These are phyloP conservation scores for Oreocharis arfaki DNA, from an alignment of 2,113 vertebrate genomes.

Conservation along the genomic window DNA sequence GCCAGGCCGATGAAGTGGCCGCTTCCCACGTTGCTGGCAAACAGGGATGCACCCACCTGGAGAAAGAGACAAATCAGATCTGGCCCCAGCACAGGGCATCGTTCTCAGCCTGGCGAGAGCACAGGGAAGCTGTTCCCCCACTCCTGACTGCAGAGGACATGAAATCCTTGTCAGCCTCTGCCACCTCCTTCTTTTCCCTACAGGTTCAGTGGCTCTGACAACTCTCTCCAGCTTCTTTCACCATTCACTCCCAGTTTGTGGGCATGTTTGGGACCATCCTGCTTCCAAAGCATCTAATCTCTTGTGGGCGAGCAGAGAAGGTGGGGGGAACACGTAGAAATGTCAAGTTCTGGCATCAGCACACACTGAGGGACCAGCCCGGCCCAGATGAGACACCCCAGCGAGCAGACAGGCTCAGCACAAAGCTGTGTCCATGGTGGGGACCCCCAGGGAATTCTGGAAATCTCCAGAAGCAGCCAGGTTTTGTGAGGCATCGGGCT, in stretches of 20 bases:
- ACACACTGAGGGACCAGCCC: background rate
- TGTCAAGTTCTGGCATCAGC: background rate
- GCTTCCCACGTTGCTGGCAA: constrained; percentile 96
- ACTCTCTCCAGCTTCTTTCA: background rate
- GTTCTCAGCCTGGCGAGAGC: background rate
- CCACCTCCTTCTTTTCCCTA: background rate
- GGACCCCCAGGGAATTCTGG: background rate
- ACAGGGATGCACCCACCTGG: constrained; percentile 92
- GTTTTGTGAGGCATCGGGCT: background rate
- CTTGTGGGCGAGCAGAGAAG: background rate
- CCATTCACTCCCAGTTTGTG: background rate
- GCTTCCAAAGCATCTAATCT: background rate
- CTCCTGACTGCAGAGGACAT: rapidly evolving
- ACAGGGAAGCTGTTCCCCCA: background rate
- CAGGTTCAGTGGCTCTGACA: background rate
- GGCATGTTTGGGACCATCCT: background rate
- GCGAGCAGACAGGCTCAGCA: background rate
- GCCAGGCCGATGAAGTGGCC: constrained; percentile 95
- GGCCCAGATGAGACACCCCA: background rate
- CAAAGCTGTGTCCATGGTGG: rapidly evolving
- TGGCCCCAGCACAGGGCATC: background rate
- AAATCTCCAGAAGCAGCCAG: background rate
- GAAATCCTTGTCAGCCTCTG: background rate
- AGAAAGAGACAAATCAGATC: background rate
- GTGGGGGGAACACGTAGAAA: background rate